Evolutionary conservation across 2,888 invertebrate genomes (phyloP), one percentile per base, ranked within the genome.

Genomic region (Hirtodrosophila trivittata): DNA sequence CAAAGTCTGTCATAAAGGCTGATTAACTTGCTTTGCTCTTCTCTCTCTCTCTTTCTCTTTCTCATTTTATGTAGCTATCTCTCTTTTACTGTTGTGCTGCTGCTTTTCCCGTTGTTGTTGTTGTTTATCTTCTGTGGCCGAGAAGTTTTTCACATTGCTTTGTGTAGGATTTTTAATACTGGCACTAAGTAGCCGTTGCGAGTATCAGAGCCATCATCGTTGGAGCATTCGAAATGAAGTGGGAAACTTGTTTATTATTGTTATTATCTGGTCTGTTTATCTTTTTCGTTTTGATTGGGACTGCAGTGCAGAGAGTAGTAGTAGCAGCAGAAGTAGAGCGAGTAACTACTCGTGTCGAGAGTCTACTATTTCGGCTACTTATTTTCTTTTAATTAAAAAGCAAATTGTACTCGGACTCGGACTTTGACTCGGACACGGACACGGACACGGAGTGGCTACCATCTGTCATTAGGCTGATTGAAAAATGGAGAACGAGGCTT

Each of bases 301-400:
- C 64, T 71, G 38, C 52, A 77, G 47, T 69, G 69, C 39, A 47
- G 45, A 52, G 37, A 8, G 28, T 28, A 9, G 9, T 9, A 9
- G 9, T 4, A 9, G 9, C 3, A 28, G 28, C 25, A 9, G 28
- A n/a, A 28, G 28, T 8, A 21, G 50, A n/a, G 14, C 26, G 13
- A 16, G 13, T 18, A 5, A n/a, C 26, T 55, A 5, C 4, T 16
- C 42, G 37, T 47, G 52, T 69, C 47, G 62, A 66, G 68, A 66
- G 46, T 66, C 54, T 66, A 52, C 62, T 59, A 60, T 59, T 68
- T 51, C 12, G 47, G 57, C 42, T 70, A 58, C 67, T 58, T 82
- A 83, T 82, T 82, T 82, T 82, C 83, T 65, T 82, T 82, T 85
- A 82, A 82, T 82, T 82, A 82, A 82, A 85, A 82, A 75, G 66